Evolutionary conservation across 1,140 invertebrate species (phyloP).

Genomic region (Helicoverpa zea): DNA sequence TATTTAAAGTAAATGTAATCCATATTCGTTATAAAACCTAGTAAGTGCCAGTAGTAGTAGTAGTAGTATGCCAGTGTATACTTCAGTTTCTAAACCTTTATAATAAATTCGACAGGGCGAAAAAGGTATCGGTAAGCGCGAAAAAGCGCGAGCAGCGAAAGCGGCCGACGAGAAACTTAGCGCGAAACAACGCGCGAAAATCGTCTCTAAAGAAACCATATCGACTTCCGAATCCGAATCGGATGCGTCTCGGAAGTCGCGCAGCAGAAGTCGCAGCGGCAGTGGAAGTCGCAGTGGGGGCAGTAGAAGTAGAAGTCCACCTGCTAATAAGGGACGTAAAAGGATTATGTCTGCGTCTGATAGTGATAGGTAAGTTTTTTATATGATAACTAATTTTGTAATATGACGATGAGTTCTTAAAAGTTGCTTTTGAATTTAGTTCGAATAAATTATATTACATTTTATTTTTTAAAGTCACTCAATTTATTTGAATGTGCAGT

Average conservation of each 20-base stretch:
- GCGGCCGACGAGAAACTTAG: conserved; percentile 90
- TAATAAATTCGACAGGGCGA: conserved; percentile 67
- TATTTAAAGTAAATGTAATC: no score
- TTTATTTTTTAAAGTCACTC: no score
- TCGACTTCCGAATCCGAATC: conserved; percentile 97
- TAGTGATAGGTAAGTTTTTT: conserved; percentile 74
- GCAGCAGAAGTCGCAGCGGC: conserved; percentile 65
- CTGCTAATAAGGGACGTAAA: conserved; percentile 74
- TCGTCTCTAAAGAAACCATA: conserved; percentile 98
- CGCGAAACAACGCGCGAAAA: conserved; percentile 94
- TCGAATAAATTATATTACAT: no score
- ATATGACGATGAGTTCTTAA: no score
- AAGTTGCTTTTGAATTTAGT: no score
- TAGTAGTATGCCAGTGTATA: no score
- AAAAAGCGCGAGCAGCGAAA: conserved; percentile 76
- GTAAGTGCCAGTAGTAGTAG: no score
- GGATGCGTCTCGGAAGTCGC: conserved; percentile 85
- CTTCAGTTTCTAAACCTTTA: neutral
- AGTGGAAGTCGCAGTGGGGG: conserved; percentile 67
- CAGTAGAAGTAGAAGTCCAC: conserved; percentile 71
- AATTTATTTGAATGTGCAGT: no score
- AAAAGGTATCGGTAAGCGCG: conserved; percentile 76
- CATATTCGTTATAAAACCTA: no score
- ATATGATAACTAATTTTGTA: neutral
- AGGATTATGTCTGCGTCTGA: conserved; percentile 83